A percentile compares a stretch with the other conserved stretches of the same genome.
Evolutionary conservation across 2,888 invertebrate species (phyloP).

Genomic region (Diadegma fenestrale): DNA sequence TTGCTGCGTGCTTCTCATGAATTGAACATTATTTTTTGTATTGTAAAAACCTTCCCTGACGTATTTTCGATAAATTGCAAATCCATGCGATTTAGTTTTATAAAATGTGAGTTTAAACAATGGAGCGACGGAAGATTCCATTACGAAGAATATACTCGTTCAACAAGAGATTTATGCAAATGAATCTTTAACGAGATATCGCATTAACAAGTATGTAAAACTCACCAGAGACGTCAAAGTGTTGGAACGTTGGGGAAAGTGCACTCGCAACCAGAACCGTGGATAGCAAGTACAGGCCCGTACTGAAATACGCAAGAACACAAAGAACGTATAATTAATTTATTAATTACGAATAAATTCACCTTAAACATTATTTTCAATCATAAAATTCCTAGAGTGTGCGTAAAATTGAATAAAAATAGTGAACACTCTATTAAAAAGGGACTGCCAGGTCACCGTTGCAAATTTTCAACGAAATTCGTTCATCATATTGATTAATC

Average conservation of each 20-base stretch:
- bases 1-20: neutral
- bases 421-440: neutral
- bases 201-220: constrained; percentile 15
- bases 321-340: constrained; percentile 23
- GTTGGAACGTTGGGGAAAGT: constrained; percentile 75
- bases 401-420: neutral
- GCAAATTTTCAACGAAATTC: neutral
- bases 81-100: neutral
- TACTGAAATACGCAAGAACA: constrained; percentile 77
- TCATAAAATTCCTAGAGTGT: neutral
- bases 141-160: neutral
- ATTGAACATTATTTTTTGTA: neutral
- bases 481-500: neutral
- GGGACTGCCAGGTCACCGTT: neutral
- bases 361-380: neutral
- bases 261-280: constrained; percentile 75
- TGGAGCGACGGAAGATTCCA: neutral
- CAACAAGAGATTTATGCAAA: constrained; percentile 21
- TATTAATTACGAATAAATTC: neutral
- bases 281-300: constrained; percentile 78
- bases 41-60: neutral
- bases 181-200: constrained; percentile 15
- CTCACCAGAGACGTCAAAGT: constrained; percentile 81
- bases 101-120: neutral
- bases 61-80: neutral